Conservation (phyloP, 2,888 invertebrate species). For the Amphipyra tragopoginis region DNA sequence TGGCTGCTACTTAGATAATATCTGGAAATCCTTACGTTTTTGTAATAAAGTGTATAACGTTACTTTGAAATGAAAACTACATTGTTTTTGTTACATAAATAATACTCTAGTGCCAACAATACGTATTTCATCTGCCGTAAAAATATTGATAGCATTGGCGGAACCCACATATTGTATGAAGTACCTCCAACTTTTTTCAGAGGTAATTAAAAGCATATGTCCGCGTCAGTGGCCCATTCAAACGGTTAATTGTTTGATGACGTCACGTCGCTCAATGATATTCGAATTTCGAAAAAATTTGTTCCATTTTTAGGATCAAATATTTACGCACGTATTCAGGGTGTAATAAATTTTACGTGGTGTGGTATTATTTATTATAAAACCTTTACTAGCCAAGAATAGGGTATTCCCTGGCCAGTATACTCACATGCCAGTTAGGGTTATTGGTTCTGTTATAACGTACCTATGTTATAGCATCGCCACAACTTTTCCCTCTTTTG, state of each 20-base stretch:
- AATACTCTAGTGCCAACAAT: background rate
- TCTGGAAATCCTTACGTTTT: conserved; percentile 6
- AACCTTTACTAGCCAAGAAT: too few species aligned
- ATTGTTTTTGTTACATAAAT: conserved; percentile 9
- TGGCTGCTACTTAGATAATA: conserved; percentile 10
- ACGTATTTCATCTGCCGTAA: background rate
- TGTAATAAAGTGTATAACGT: background rate
- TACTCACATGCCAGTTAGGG: too few species aligned
- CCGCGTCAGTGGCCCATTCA: conserved; percentile 27
- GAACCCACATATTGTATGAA: conserved; percentile 3
- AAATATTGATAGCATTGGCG: conserved; percentile 4
- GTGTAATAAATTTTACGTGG: too few species aligned
- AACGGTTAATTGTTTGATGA: conserved; percentile 24
- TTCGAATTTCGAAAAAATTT: background rate
- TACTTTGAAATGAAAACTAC: background rate
- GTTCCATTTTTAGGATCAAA: background rate
- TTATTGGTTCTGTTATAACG: too few species aligned
- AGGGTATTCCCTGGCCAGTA: too few species aligned
- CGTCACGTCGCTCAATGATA: conserved; percentile 6
- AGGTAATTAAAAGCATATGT: conserved; percentile 70
- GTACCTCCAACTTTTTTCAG: conserved; percentile 40
- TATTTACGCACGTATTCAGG: too few species aligned
- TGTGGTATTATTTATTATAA: too few species aligned
- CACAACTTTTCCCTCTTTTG: too few species aligned
- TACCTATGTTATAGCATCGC: too few species aligned